These are phyloP conservation scores for Lepidochitona cinerea DNA, from an alignment of 2,888 invertebrate genomes.

Conservation along the genomic window DNA sequence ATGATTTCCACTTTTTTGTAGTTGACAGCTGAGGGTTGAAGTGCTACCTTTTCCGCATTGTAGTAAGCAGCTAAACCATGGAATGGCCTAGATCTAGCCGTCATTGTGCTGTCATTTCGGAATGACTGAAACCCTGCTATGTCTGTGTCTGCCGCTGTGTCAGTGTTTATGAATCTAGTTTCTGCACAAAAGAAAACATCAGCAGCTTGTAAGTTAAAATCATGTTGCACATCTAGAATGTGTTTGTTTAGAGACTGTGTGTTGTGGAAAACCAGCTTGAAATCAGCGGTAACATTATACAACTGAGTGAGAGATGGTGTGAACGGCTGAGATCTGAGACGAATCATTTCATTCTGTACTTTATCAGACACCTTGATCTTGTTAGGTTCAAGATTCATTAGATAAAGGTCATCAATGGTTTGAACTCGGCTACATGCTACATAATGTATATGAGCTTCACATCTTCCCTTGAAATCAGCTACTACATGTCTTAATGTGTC, in stretches of 20 bases:
- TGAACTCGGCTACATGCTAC: conserved; percentile 8
- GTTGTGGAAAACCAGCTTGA: conserved; percentile 24
- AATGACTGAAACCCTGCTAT: conserved; percentile 2
- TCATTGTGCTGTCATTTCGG: background rate
- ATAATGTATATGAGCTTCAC: conserved; percentile 27
- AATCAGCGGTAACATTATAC: background rate
- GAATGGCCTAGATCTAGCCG: conserved; percentile 14
- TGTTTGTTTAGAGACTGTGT: conserved; percentile 1
- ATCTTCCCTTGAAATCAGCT: conserved; percentile 15
- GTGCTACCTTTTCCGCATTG: background rate
- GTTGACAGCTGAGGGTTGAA: background rate
- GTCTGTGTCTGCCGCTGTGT: background rate
- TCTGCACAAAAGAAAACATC: conserved; percentile 25
- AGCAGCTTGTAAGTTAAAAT: background rate
- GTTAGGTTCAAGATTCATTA: conserved; percentile 11
- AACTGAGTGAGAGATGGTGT: conserved; percentile 9
- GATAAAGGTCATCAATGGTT: conserved; percentile 13
- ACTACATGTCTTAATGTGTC: conserved; percentile 16
- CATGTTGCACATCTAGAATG: background rate
- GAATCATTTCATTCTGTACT: conserved; percentile 17
- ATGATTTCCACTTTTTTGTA: background rate
- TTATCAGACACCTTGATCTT: too few species aligned
- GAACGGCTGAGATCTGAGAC: background rate
- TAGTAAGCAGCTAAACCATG: conserved; percentile 17
- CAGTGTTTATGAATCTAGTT: conserved; percentile 19